Base-by-base conservation (phyloP, 2,888 invertebrate species). In the Gasteruption jaculator region DNA sequence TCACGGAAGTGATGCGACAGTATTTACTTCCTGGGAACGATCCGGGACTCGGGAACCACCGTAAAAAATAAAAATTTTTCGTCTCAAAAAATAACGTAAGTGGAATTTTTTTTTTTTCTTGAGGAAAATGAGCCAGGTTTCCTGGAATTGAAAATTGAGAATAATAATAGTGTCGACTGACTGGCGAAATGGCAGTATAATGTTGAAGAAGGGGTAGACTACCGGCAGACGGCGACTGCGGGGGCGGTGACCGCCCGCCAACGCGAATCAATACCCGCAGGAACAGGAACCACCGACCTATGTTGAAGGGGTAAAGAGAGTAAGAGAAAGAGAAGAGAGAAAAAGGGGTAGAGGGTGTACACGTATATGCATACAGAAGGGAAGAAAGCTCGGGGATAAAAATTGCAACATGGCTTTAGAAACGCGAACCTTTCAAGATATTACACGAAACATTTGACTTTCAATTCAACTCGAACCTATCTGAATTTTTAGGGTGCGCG, bases 191-290 rank as follows among this genome's bases (percentile, higher is more conserved):
- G 59, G 58, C 60, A 52, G 58, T 38, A 52, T 48, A 50, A 49
- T 53, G 46, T 46, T 35, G 30, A 41, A 36, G 40, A 40, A 60
- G 59, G 58, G 65, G 66, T 62, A 68, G 69, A 69, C 70, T 58
- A 61, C 54, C 57, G 62, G 66, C 63, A 70, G 69, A 70, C 70
- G 63, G 58, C 59, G 63, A 58, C 62, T 58, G 57, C 55, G 68
- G 70, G 69, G 70, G 70, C 68, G 70, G 70, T 67, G 70, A 70
- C 69, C 70, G 68, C 60, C 66, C 65, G 62, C 66, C 68, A 63
- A 69, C 69, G 66, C 65, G 68, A 70, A 70, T 70, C 70, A 70
- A 70, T 70, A 70, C 69, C 70, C 70, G 70, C 69, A 70, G 70
- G 67, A 70, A 68, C 69, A 68, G 69, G 69, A 69, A 67, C 63